These are phyloP conservation scores for Heterohyrax brucei DNA, from an alignment of 2,797 vertebrate genomes.

Conservation along the genomic window DNA sequence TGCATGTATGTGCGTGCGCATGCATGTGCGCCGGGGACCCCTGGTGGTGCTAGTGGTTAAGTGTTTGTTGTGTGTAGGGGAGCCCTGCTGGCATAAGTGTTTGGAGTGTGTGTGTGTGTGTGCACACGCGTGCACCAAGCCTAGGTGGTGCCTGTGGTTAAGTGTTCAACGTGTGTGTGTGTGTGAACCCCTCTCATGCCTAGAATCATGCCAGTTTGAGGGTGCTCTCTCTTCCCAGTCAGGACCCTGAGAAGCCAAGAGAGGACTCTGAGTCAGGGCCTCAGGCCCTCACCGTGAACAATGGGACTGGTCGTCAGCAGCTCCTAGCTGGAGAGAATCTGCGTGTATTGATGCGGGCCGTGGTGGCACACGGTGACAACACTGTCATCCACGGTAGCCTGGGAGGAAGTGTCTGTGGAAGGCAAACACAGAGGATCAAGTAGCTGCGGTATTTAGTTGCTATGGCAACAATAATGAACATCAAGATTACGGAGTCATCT, in stretches of 20 bases:
- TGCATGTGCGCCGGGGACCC: too few species aligned
- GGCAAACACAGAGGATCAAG: neutral
- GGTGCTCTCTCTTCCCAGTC: neutral
- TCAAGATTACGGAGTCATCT: neutral
- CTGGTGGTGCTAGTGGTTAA: too few species aligned
- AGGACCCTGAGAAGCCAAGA: neutral
- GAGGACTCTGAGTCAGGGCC: neutral
- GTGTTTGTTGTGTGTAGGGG: too few species aligned
- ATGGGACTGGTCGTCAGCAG: rapidly evolving
- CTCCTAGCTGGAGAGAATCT: neutral
- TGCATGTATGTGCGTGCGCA: too few species aligned
- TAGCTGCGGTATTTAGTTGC: neutral
- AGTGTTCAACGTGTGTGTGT: too few species aligned
- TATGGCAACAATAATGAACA: neutral
- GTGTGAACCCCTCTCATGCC: too few species aligned
- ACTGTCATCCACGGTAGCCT: rapidly evolving
- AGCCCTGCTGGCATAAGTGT: too few species aligned
- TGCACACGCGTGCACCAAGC: too few species aligned
- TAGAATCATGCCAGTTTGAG: neutral
- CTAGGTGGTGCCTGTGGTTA: too few species aligned
- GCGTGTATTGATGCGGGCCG: too few species aligned
- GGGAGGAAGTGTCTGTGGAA: neutral
- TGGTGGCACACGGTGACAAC: rapidly evolving
- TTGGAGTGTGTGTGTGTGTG: too few species aligned
- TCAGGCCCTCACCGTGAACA: rapidly evolving